Evolutionary conservation across 2,113 vertebrate genomes (phyloP).

Genomic region (Cyanistes caeruleus): DNA sequence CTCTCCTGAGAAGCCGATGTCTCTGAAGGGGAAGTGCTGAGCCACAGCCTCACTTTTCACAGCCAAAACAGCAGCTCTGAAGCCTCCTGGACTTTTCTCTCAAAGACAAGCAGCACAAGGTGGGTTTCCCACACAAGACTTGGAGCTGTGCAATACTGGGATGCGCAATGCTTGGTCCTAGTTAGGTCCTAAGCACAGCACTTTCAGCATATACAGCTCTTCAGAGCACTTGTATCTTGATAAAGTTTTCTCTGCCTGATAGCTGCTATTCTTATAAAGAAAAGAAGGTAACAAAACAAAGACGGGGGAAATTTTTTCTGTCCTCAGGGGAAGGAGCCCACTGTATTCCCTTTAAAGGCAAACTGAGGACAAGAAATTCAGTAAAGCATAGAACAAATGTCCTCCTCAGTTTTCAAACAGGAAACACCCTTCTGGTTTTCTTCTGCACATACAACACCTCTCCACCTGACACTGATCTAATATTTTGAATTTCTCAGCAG

Average conservation of each 20-base stretch:
- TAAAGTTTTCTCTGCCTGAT: background rate
- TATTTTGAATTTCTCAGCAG: background rate
- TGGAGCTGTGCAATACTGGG: background rate
- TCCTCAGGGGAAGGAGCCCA: background rate
- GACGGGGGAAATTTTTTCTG: background rate
- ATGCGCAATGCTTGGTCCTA: background rate
- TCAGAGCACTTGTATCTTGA: background rate
- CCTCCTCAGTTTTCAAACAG: background rate
- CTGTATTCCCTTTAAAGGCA: background rate
- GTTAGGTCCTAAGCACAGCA: background rate
- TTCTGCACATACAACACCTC: background rate
- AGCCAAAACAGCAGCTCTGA: background rate
- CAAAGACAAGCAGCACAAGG: background rate
- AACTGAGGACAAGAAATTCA: background rate
- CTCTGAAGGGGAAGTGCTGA: background rate
- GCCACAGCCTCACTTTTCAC: background rate
- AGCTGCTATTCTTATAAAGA: background rate
- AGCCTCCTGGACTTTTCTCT: background rate
- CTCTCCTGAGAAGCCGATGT: background rate
- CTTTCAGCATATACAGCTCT: background rate
- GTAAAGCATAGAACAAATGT: background rate
- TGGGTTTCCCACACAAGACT: background rate
- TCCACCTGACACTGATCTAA: background rate
- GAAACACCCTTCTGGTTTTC: background rate
- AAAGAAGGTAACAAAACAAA: background rate